phyloP scores from a whole-genome alignment of 2,888 invertebrate species.

The Drosophila recens region DNA sequence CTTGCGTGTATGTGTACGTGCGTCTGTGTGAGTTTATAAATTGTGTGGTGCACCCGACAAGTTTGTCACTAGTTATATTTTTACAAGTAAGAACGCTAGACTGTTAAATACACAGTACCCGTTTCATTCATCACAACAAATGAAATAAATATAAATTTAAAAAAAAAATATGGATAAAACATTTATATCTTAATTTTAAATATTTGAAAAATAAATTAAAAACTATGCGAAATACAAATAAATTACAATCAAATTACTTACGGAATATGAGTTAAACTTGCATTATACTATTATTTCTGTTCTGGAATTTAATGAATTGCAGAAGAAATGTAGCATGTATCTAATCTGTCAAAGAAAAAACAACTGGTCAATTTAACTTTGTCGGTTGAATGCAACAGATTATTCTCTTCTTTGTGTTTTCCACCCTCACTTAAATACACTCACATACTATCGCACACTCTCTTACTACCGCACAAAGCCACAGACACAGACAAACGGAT shows the following conservation, averaged over 20 bases:
- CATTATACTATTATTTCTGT: too few relatives aligned
- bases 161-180: too few relatives aligned
- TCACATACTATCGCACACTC: background rate
- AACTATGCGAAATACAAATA: background rate
- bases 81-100: background rate
- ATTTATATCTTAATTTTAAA: background rate
- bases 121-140: background rate
- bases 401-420: conserved; percentile 4
- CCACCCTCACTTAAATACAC: conserved; percentile 9
- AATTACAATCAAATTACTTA: background rate
- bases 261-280: too few relatives aligned
- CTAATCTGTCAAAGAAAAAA: background rate
- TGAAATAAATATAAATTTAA: too few relatives aligned
- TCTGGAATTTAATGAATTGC: background rate
- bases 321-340: background rate
- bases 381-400: conserved; percentile 25
- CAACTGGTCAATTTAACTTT: conserved; percentile 1
- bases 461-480: conserved; percentile 1
- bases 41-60: conserved; percentile 43
- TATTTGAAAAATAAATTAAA: background rate
- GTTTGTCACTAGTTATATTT: conserved; percentile 7
- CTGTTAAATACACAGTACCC: background rate
- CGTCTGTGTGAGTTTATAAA: background rate
- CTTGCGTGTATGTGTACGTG: background rate
- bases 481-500: background rate